Conservation (phyloP, 1,140 invertebrate species). For the Sitodiplosis mosellana region DNA sequence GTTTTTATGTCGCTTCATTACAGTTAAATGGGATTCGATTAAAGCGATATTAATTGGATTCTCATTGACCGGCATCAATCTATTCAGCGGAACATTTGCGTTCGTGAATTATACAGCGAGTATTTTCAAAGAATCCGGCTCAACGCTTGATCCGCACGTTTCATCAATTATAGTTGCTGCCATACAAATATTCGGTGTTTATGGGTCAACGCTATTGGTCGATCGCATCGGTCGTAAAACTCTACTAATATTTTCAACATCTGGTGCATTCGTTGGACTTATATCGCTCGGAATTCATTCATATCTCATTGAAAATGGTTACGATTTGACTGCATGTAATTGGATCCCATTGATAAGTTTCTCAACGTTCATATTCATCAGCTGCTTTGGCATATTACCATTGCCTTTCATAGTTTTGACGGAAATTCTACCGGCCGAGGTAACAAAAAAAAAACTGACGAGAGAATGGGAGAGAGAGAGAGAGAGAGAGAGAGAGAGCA, state of each 20-base stretch:
- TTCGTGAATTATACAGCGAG: slow-evolving; percentile 31
- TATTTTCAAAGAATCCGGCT: slow-evolving; percentile 26
- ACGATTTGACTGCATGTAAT: slow-evolving; percentile 1
- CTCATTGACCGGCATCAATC: slow-evolving; percentile 30
- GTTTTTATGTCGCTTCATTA: neutral
- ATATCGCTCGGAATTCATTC: slow-evolving; percentile 1
- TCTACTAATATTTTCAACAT: slow-evolving; percentile 21
- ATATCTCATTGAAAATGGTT: neutral
- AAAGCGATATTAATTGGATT: slow-evolving; percentile 17
- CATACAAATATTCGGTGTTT: slow-evolving; percentile 28
- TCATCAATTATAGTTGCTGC: slow-evolving; percentile 29
- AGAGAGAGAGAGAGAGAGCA: too few species aligned
- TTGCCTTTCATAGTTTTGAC: slow-evolving; percentile 1
- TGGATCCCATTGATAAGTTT: neutral
- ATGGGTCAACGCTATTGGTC: slow-evolving; percentile 22
- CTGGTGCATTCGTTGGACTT: slow-evolving; percentile 9
- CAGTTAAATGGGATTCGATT: neutral
- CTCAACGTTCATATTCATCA: neutral
- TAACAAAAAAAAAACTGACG: slow-evolving; percentile 1
- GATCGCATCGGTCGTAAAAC: slow-evolving; percentile 28
- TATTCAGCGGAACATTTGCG: slow-evolving; percentile 25
- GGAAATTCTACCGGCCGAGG: slow-evolving; percentile 2
- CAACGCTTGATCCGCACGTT: slow-evolving; percentile 14
- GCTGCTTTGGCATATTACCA: neutral
- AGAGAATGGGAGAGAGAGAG: too few species aligned